Base-by-base conservation (phyloP, 2,113 vertebrate species). In the Alethe castanea region DNA sequence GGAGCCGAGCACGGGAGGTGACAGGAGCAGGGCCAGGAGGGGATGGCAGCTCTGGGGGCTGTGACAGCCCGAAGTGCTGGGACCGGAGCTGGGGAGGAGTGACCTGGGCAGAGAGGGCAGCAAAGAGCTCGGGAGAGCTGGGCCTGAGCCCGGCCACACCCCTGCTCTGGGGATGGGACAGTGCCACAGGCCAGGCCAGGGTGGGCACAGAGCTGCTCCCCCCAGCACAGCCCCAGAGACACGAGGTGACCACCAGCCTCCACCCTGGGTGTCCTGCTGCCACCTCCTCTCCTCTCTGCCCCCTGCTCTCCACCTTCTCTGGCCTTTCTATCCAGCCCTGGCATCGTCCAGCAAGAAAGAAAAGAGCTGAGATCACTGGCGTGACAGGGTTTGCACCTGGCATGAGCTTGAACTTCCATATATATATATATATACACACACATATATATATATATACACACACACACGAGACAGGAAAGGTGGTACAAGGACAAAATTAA, bases 401-500 rank as follows among this genome's bases (percentile, higher is more conserved):
- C 90, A 81, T 79, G 93, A 95, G 94, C 82, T 70, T 77, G 85
- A 73, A 22, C 59, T 80, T 59, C 76, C 64, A 59, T 44, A 69
- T 54, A 60, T 69, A 42, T 90, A 80, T 78, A 57, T 54, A 64
- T 17, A 62, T 12, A 50, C 1, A 67, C 6, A 52, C 3, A 24
- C 7, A 65, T 3, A 88, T 5, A 73, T 4, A 64, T 2, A 64
- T 0, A 81, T 0, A 54, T 0, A 72, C 0, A 94, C 6, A 79
- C 72, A 82, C 67, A 86, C 31, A 7, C 2, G 1, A 92, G 92
- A 93, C 94, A 82, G 64, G 92, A 84, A 85, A 96, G 88, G 59
- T 85, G 96, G 92, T 92, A 92, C 83, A 93, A 74, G 73, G 93
- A 97, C 95, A 96, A 92, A 94, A 93, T 74, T 92, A 93, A 96